phyloP scores from a whole-genome alignment of 2,888 invertebrate genomes.

The Sinopyrophorus schimmeli region DNA sequence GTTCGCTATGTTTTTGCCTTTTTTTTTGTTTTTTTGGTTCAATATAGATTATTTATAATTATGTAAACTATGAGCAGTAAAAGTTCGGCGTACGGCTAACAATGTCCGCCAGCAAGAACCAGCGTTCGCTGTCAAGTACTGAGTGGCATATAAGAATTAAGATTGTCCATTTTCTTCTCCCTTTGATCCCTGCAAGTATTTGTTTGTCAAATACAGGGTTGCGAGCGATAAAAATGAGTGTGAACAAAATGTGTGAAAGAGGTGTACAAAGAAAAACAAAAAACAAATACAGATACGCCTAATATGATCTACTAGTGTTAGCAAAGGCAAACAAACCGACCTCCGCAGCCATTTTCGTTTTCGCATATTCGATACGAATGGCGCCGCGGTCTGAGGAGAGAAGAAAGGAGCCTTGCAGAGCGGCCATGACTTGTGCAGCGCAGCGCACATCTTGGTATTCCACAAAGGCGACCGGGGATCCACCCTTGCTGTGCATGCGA shows the following conservation, averaged over 20 bases:
- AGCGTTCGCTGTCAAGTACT: conserved; percentile 71
- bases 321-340: conserved; percentile 55
- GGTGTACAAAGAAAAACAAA: conserved; percentile 7
- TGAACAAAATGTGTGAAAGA: too few species aligned
- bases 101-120: conserved; percentile 53
- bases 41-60: too few species aligned
- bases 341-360: conserved; percentile 95
- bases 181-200: conserved; percentile 70
- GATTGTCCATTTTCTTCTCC: conserved; percentile 88
- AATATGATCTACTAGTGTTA: conserved; percentile 32
- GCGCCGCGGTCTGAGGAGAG: conserved; percentile 96
- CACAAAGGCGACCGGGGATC: conserved; percentile 95
- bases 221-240: too few species aligned
- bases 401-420: conserved; percentile 94
- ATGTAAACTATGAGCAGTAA: conserved; percentile 29
- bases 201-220: conserved; percentile 32
- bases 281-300: conserved; percentile 18
- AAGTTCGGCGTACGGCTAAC: conserved; percentile 38
- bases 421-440: conserved; percentile 90
- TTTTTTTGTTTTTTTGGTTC: too few species aligned
- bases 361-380: conserved; percentile 98
- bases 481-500: conserved; percentile 90
- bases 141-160: conserved; percentile 76
- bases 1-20: too few species aligned
- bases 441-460: conserved; percentile 93